Base-by-base conservation (phyloP, 2,888 invertebrate species). In the Pemphredon lugubris region DNA sequence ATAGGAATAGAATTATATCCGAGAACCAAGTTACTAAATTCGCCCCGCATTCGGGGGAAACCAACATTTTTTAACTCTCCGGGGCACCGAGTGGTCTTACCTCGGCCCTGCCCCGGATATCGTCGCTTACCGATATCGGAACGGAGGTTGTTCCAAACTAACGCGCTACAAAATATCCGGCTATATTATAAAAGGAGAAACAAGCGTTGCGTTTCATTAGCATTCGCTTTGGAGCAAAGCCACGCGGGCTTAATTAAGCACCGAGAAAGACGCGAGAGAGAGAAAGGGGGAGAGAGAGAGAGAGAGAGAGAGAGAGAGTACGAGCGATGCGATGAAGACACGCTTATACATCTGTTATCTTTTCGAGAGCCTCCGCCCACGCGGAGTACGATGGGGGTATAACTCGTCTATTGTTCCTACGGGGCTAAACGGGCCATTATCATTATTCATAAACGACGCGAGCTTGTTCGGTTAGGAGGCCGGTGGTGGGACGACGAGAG, bases 341-440 rank as follows among this genome's bases (percentile, higher is more conserved):
- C 63, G 74, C 67, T 74, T 55, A 65, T 60, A 69, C 64, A 77
- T 80, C 65, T 64, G 77, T 79, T 79, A 80, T 79, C 77, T 75
- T 80, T 77, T 79, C 79, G 67, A 70, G 75, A 53, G 53, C 16
- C 68, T 79, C 80, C 84, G 69, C 85, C 83, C 82, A 83, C 83
- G 81, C 75, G 66, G 53, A 73, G 4, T 26, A 77, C 77, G 71
- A 64, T 55, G 73, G 77, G 66, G 77, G 79, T 79, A 84, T 84
- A 84, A 83, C 84, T 86, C 82, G 83, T 66, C 84, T 84, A 86
- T 86, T 86, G 86, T 86, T 86, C 86, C 83, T 77, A 73, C 76
- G 75, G 80, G 81, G 80, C 77, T 82, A 77, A 81, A 80, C 84
- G 79, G 77, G 75, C 80, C 80, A 84, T 85, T 85, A 85, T 85